Base-by-base conservation (phyloP, 2,113 vertebrate genomes). In the Chroicocephalus ridibundus region DNA sequence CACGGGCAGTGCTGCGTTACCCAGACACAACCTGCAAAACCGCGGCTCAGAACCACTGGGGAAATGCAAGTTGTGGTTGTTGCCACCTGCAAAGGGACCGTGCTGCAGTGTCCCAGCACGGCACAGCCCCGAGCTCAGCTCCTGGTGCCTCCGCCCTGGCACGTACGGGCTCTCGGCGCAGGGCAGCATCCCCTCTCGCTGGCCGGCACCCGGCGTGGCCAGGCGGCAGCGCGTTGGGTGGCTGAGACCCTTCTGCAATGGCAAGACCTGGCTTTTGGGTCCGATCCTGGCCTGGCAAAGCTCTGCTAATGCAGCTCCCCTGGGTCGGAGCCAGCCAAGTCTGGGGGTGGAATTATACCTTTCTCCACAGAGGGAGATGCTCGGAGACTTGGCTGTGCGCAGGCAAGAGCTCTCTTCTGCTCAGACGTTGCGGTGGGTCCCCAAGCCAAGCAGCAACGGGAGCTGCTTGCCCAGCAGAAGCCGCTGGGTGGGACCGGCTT, bases 231-330 rank as follows among this genome's bases (percentile, higher is more conserved):
- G 0, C 46, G 82, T 51, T 5, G 76, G 55, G 76, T 49, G 36
- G 54, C 42, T 54, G 77, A 93, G 65, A 68, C 0, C 3, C 16
- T 88, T 69, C 52, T 85, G 85, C 58, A 57, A 38, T 0, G 6
- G 90, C 54, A 80, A 42, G 4, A 58, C 31, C 82, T 55, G 87
- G 74, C 66, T 93, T 93, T 68, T 71, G 85, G 81, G 85, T 82
- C 66, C 55, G 38, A 74, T 82, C 66, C 51, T 61, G 84, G 34
- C 58, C 84, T 66, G 87, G 47, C 78, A 52, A 34, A 89, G 40
- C 62, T 80, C 71, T 69, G 68, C 38, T 95, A 61, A 95, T 64
- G 91, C 87, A 87, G 74, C 70, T 96, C 36, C 14, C 31, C 57
- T 96, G 94, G 85, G 24, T 14, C 0, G 0, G 40, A 82, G 78